Base-by-base conservation (phyloP, 2,797 vertebrate species). In the Etheostoma perlongum region DNA sequence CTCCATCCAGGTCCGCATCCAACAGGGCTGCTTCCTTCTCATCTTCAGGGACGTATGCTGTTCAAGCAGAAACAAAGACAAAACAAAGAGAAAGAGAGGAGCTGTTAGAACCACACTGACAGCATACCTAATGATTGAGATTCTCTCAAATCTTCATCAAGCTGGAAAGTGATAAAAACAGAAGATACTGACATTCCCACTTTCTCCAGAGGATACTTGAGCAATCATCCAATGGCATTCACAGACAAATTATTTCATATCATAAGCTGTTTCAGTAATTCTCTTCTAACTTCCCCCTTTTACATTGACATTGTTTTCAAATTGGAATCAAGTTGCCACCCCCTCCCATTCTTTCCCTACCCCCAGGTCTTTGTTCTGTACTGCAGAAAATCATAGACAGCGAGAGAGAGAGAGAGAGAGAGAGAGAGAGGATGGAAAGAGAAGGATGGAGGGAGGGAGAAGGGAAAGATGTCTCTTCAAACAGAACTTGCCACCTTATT, bases 401-500 rank as follows among this genome's bases (percentile, higher is more conserved):
- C 48, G 23, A 81, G 72, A 87, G 65, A 93, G 90, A 81, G 59
- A 87, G 60, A 40, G 36, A 12, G 79, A 81, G 59, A 87, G 60
- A 40, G 36, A 40, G 79, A 85, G 86, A 91, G 95, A 82, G 76
- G 65, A 71, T 60, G 81, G 76, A 83, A 71, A 78, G 79, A 85
- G 76, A 88, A 73, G 74, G 70, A 91, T 73, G 53, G 83, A 79
- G 77, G 72, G 87, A 86, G 83, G 80, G 78, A 83, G 74, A 81
- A 85, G 82, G 92, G 90, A 90, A 90, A 94, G 95, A 97, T 94
- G 93, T 95, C 95, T 97, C 96, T 97, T 99, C 97, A 98, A 98
- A 99, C 95, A 96, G 95, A 97, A 98, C 97, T 98, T 97, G 97
- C 97, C 97, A 98, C 97, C 97, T 98, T 99, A 97, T 99, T 99